Evolutionary conservation across 2,113 vertebrate genomes (phyloP), one percentile per base, ranked within the genome.

Genomic region (Toxostoma redivivum): DNA sequence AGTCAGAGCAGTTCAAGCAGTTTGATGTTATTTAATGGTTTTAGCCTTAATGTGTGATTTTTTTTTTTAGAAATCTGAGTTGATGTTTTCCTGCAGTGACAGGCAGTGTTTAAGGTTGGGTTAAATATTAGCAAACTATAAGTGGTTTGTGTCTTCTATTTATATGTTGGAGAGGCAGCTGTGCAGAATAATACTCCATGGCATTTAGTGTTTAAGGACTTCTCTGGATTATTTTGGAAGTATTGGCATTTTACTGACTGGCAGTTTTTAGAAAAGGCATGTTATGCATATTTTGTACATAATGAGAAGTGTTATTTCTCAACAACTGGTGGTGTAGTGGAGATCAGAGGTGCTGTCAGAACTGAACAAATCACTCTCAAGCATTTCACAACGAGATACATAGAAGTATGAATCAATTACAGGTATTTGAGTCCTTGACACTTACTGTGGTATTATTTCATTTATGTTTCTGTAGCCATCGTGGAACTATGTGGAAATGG

Each of bases 401-500:
- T 21, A 9, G n/a, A 81, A 88, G 15, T 37, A 15, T 0, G 2
- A 81, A n/a, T 35, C 72, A 48, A 61, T 80, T n/a, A 7, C 14
- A 89, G 21, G 47, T 83, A 9, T 15, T 38, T 38, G 50, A 50
- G 44, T 58, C 31, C 33, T 22, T 86, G 40, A 22, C 40, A 51
- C 8, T 93, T 61, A 94, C 40, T 24, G 22, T 60, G 57, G 5
- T 81, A 12, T 87, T 89, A 38, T 79, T 84, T 69, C 0, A 14
- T 90, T 88, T 91, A 9, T 89, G 48, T 89, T 97, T 83, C 66
- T 17, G 9, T 64, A 97, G 97, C 74, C 77, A 27, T 65, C 15
- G 40, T 81, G 88, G 82, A 97, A 96, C 88, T 97, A 99, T 99
- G 98, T 98, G 98, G 98, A 99, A 98, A 95, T 99, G 98, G 98